These are phyloP conservation scores for Gadus chalcogrammus DNA, from an alignment of 2,113 vertebrate genomes.

Conservation along the genomic window DNA sequence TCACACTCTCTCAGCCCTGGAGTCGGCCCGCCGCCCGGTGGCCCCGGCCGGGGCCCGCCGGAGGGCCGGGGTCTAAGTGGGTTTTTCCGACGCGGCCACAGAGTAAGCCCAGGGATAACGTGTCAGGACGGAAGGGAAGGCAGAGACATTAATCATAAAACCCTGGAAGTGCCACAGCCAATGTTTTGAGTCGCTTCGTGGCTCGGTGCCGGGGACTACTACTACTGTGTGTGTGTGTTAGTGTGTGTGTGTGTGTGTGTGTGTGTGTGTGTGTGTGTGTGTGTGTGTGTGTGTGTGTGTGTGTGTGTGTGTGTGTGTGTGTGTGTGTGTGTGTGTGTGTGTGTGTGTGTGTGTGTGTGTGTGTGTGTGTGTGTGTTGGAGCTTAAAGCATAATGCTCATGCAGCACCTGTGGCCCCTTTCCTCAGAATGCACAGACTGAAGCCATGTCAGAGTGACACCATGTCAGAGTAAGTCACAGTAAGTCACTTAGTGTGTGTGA, in stretches of 20 bases:
- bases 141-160: background rate
- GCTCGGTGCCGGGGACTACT: conserved; percentile 2
- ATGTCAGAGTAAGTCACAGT: conserved; percentile 16
- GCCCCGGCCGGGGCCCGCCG: background rate
- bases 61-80: background rate
- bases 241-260: conserved; percentile 3
- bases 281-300: conserved; percentile 28
- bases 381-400: conserved; percentile 31
- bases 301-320: no score
- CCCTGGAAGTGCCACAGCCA: background rate
- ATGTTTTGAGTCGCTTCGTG: conserved; percentile 3
- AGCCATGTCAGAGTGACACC: conserved; percentile 51
- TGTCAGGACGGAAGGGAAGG: background rate
- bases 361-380: conserved; percentile 22
- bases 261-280: conserved; percentile 11
- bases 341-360: no score
- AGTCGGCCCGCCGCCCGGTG: background rate
- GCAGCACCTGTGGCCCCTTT: conserved; percentile 66
- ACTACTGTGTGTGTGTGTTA: background rate
- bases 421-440: conserved; percentile 41
- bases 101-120: background rate
- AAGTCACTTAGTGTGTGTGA: conserved; percentile 30
- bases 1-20: background rate
- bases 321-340: no score
- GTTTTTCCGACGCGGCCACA: background rate